A percentile compares a stretch with the other conserved stretches of the same genome.
Conservation (phyloP, 2,797 vertebrate species). For the Hirundo rustica region DNA sequence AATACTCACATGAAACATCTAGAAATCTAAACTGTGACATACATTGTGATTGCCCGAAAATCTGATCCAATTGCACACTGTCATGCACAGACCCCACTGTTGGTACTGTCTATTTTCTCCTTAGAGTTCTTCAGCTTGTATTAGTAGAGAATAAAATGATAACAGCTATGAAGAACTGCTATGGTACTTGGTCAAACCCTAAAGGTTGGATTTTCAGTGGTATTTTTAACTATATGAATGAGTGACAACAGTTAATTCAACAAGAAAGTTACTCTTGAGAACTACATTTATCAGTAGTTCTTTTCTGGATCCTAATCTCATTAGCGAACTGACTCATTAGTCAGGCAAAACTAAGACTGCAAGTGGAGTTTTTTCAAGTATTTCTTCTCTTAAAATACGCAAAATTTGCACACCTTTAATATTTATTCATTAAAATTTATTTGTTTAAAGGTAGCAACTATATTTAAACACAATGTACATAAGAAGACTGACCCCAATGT, state of each 20-base stretch:
- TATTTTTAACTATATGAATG: background rate
- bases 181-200: background rate
- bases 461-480: background rate
- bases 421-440: background rate
- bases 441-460: background rate
- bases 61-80: background rate
- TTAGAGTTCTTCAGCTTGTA: background rate
- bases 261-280: background rate
- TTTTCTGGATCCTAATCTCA: background rate
- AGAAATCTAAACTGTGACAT: conserved; percentile 1
- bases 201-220: background rate
- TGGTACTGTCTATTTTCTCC: background rate
- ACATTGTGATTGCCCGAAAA: conserved; percentile 13
- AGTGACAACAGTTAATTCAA: background rate
- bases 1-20: background rate
- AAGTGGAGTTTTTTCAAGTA: background rate
- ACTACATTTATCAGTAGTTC: background rate
- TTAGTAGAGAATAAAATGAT: background rate
- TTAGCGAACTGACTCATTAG: background rate
- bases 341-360: background rate
- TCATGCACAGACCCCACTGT: background rate
- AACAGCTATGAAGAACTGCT: background rate
- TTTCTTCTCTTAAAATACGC: background rate
- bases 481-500: background rate
- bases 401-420: background rate